A percentile compares a stretch with the other conserved stretches of the same genome.
phyloP scores from a whole-genome alignment of 2,888 invertebrate genomes.

The Mythimna loreyi region DNA sequence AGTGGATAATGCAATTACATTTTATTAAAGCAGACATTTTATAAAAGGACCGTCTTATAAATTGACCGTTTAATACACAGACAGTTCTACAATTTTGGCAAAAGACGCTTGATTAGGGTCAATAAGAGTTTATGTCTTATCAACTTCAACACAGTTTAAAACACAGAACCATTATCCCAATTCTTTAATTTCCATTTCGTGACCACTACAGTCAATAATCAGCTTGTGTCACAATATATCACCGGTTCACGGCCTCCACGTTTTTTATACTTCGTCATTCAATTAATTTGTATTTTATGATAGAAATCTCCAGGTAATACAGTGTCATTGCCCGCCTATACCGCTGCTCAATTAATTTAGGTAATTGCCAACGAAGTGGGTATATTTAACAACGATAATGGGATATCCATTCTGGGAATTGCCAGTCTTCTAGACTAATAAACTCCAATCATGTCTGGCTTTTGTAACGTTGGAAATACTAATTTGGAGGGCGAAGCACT shows the following conservation, averaged over 20 bases:
- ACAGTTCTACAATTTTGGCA: slow-evolving; percentile 2
- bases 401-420: slow-evolving; percentile 44
- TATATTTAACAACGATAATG: slow-evolving; percentile 49
- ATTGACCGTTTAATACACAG: not conserved
- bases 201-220: slow-evolving; percentile 19
- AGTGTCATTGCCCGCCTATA: slow-evolving; percentile 50
- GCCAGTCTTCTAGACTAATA: slow-evolving; percentile 40
- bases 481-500: slow-evolving; percentile 26
- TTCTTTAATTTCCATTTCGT: slow-evolving; percentile 28
- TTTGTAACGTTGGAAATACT: slow-evolving; percentile 25
- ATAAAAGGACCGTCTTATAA: slow-evolving; percentile 10
- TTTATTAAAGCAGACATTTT: slow-evolving; percentile 40
- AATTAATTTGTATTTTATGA: slow-evolving; percentile 57
- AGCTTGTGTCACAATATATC: slow-evolving; percentile 36
- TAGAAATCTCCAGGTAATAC: slow-evolving; percentile 49
- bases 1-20: slow-evolving; percentile 59
- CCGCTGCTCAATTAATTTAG: slow-evolving; percentile 57
- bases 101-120: slow-evolving; percentile 1
- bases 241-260: slow-evolving; percentile 37
- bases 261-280: slow-evolving; percentile 50
- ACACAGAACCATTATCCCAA: slow-evolving; percentile 14
- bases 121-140: not conserved
- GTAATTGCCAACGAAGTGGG: slow-evolving; percentile 52
- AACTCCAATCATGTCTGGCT: slow-evolving; percentile 37
- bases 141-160: not conserved